Conservation (phyloP, 2,797 vertebrate genomes). For the Antennarius maculatus region DNA sequence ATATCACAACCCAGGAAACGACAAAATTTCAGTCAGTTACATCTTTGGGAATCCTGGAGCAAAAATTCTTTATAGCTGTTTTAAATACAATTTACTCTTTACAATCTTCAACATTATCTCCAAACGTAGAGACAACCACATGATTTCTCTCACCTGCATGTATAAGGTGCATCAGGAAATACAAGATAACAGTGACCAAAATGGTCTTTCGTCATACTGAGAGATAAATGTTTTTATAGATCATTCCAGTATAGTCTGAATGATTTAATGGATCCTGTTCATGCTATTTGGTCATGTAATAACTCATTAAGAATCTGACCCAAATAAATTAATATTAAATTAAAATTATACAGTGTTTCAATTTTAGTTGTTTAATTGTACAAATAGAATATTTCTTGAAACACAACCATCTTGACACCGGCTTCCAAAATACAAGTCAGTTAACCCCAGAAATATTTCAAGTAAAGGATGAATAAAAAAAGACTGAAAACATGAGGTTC, state of each 20-base stretch:
- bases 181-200: conserved; percentile 45
- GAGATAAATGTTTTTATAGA: conserved; percentile 47
- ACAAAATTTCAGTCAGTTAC: conserved; percentile 70
- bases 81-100: conserved; percentile 67
- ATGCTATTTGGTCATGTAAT: conserved; percentile 48
- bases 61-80: conserved; percentile 62
- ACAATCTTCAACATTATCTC: conserved; percentile 52
- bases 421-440: conserved; percentile 45
- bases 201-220: conserved; percentile 30
- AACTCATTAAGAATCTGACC: conserved; percentile 44
- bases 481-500: conserved; percentile 17
- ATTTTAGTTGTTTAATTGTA: conserved; percentile 40
- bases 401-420: conserved; percentile 40
- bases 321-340: conserved; percentile 25
- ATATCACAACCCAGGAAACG: conserved; percentile 83
- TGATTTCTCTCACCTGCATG: conserved; percentile 43
- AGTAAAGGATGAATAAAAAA: conserved; percentile 56
- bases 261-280: conserved; percentile 43
- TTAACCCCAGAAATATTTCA: conserved; percentile 71
- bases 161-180: conserved; percentile 67
- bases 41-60: conserved; percentile 78
- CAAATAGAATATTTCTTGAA: conserved; percentile 50
- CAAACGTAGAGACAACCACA: conserved; percentile 26
- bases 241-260: conserved; percentile 44
- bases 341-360: conserved; percentile 32